Evolutionary conservation across 2,797 vertebrate species (phyloP).

Genomic region (Chaenodraco wilsoni): DNA sequence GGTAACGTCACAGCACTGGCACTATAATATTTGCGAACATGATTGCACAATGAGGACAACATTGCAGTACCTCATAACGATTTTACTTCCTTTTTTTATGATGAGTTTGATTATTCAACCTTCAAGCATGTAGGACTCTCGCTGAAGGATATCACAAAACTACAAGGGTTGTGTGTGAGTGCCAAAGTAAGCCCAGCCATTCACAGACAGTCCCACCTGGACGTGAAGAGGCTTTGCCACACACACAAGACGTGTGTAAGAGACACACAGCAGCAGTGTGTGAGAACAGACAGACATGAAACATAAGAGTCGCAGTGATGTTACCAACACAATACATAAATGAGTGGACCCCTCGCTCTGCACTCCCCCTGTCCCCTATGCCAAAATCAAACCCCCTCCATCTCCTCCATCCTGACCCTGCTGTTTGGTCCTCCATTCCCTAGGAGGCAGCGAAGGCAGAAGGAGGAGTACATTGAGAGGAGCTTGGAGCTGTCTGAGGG

Average conservation of each 20-base stretch:
- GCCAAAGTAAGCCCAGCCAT: slow-evolving; percentile 77
- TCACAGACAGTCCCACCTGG: slow-evolving; percentile 84
- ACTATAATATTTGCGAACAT: slow-evolving; percentile 79
- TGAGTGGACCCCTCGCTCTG: slow-evolving; percentile 96
- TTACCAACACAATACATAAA: slow-evolving; percentile 99
- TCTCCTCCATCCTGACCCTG: slow-evolving; percentile 83
- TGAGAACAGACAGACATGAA: slow-evolving; percentile 74
- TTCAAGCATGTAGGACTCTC: slow-evolving; percentile 73
- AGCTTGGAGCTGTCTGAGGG: slow-evolving; percentile 99
- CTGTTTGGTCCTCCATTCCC: slow-evolving; percentile 87
- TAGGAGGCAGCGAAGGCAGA: slow-evolving; percentile 95
- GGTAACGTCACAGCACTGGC: slow-evolving; percentile 99
- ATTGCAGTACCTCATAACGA: slow-evolving; percentile 63
- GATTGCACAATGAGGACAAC: slow-evolving; percentile 66
- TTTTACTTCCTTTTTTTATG: slow-evolving; percentile 62
- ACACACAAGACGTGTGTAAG: slow-evolving; percentile 57
- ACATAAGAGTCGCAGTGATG: slow-evolving; percentile 93
- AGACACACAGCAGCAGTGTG: slow-evolving; percentile 66
- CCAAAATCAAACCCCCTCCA: slow-evolving; percentile 93
- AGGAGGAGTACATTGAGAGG: slow-evolving; percentile 98
- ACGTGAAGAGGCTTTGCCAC: slow-evolving; percentile 82
- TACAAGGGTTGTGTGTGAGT: slow-evolving; percentile 73
- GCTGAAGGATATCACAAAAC: slow-evolving; percentile 77
- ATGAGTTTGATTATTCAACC: slow-evolving; percentile 72
- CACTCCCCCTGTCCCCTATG: slow-evolving; percentile 85